Evolutionary conservation across 2,888 invertebrate species (phyloP).

Genomic region (Erannis defoliaria): DNA sequence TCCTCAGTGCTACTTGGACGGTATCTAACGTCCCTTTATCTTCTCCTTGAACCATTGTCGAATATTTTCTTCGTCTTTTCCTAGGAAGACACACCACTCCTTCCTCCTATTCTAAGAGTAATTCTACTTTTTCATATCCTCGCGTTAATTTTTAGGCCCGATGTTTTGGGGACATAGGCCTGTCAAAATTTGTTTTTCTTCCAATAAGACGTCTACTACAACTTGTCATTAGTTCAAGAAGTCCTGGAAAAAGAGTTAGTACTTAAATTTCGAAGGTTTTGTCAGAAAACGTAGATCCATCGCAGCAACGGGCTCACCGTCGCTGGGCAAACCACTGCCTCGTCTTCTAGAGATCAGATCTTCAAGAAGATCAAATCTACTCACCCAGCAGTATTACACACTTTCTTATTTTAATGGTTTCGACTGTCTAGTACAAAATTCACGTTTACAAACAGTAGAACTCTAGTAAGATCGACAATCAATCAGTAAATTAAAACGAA

Average conservation of each 20-base stretch:
- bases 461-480: neutral
- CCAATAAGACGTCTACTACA: constrained; percentile 35
- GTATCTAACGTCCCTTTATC: constrained; percentile 77
- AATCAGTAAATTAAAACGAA: neutral
- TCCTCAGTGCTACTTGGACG: constrained; percentile 93
- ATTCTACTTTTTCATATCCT: constrained; percentile 49
- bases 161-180: constrained; percentile 50
- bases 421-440: neutral
- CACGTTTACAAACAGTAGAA: neutral
- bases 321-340: too few relatives aligned
- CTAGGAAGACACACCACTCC: constrained; percentile 41
- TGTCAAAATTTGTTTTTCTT: constrained; percentile 51
- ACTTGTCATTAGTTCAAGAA: constrained; percentile 41
- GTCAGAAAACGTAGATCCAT: too few relatives aligned
- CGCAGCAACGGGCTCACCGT: too few relatives aligned
- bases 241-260: constrained; percentile 51
- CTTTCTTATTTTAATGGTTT: neutral
- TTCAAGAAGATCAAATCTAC: neutral
- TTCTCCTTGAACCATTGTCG: constrained; percentile 72
- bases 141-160: constrained; percentile 43
- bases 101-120: constrained; percentile 35
- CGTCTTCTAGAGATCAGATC: too few relatives aligned
- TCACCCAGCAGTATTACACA: neutral
- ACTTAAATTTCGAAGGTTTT: constrained; percentile 16
- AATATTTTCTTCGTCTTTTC: constrained; percentile 27